Conservation (phyloP, 2,888 invertebrate species). For the Lamellibrachia satsuma region DNA sequence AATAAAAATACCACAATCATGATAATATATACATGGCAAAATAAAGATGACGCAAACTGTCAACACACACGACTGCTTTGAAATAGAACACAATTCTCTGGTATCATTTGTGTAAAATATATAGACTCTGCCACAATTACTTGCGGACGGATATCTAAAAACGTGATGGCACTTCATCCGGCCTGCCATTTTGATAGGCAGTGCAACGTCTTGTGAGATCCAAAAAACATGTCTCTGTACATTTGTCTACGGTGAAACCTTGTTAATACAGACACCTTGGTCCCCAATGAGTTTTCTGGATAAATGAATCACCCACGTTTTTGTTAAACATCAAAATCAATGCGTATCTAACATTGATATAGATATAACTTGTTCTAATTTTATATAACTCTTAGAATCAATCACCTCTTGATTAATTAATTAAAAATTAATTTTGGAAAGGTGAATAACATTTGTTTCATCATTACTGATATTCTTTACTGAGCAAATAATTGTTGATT, state of each 20-base stretch:
- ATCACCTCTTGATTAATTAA: too few relatives aligned
- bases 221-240: background rate
- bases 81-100: background rate
- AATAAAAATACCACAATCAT: background rate
- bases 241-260: background rate
- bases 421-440: too few relatives aligned
- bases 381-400: too few relatives aligned
- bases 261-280: too few relatives aligned
- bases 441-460: too few relatives aligned
- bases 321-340: too few relatives aligned
- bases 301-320: too few relatives aligned
- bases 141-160: background rate
- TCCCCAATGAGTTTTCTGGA: too few relatives aligned
- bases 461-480: too few relatives aligned
- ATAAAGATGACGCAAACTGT: background rate
- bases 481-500: too few relatives aligned
- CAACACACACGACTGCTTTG: background rate
- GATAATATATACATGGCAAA: background rate
- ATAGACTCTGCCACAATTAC: constrained; percentile 1
- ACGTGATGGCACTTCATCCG: background rate
- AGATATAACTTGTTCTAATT: too few relatives aligned
- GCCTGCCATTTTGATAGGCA: background rate
- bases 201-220: background rate
- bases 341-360: too few relatives aligned
- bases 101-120: background rate